These are phyloP conservation scores for Venustaconcha ellipsiformis DNA, from an alignment of 1,140 invertebrate species.

Conservation along the genomic window DNA sequence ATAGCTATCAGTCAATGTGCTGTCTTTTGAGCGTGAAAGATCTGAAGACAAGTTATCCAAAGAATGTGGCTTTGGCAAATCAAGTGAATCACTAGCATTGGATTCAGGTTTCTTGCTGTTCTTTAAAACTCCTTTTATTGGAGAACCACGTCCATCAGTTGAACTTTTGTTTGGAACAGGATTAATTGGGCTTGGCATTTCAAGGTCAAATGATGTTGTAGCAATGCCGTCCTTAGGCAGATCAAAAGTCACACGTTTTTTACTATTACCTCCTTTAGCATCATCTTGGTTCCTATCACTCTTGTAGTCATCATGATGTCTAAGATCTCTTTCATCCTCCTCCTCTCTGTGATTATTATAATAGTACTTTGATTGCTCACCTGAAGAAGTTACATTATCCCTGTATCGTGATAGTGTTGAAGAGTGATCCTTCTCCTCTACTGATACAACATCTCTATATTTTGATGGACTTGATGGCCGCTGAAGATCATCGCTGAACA, in stretches of 20 bases:
- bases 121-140: conserved; percentile 49
- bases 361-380: conserved; percentile 41
- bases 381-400: conserved; percentile 27
- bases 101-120: conserved; percentile 28
- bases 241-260: conserved; percentile 55
- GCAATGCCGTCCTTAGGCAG: conserved; percentile 37
- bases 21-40: conserved; percentile 17
- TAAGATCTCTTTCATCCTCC: conserved; percentile 32
- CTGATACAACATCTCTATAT: too few species aligned
- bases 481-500: conserved; percentile 19
- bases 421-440: background rate
- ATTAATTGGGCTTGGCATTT: conserved; percentile 57
- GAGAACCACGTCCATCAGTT: conserved; percentile 28
- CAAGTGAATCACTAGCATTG: conserved; percentile 27
- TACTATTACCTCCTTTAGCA: conserved; percentile 22
- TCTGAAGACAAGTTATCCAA: conserved; percentile 34
- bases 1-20: conserved; percentile 25
- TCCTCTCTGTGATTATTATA: conserved; percentile 28
- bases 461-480: too few species aligned
- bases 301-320: conserved; percentile 20
- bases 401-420: background rate
- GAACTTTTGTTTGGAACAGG: conserved; percentile 31
- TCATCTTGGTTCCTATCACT: conserved; percentile 27
- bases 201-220: conserved; percentile 57
- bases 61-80: conserved; percentile 33